A percentile compares a stretch with the other conserved stretches of the same genome.
Conservation (phyloP, 1,140 invertebrate species). For the Arion vulgaris region DNA sequence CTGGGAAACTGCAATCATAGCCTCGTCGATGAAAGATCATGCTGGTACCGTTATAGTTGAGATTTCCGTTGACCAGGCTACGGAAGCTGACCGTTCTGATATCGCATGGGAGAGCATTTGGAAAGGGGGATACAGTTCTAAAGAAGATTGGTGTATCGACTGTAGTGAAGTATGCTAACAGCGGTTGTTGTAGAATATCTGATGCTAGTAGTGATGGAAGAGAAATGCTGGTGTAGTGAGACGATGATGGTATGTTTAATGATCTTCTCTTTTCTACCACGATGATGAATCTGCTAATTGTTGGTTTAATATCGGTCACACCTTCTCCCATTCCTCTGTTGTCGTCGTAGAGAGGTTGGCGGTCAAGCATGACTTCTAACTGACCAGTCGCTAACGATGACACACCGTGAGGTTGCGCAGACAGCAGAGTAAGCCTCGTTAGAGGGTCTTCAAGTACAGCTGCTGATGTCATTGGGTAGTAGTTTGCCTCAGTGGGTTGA, state of each 20-base stretch:
- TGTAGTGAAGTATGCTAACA: slow-evolving; percentile 51
- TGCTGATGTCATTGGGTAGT: slow-evolving; percentile 91
- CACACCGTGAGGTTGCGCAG: slow-evolving; percentile 67
- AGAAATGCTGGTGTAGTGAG: slow-evolving; percentile 55
- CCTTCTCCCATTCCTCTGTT: slow-evolving; percentile 93
- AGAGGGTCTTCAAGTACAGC: slow-evolving; percentile 85
- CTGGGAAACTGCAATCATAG: slow-evolving; percentile 58
- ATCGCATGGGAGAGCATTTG: slow-evolving; percentile 60
- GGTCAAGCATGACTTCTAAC: slow-evolving; percentile 94
- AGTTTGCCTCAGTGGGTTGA: slow-evolving; percentile 94
- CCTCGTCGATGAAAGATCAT: slow-evolving; percentile 61
- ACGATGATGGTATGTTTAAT: background rate
- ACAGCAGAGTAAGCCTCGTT: slow-evolving; percentile 59
- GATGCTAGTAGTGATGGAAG: slow-evolving; percentile 50
- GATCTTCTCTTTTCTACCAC: slow-evolving; percentile 53
- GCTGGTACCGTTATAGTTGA: slow-evolving; percentile 61
- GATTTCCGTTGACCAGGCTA: slow-evolving; percentile 55
- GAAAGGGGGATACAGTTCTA: slow-evolving; percentile 44
- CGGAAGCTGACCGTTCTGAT: slow-evolving; percentile 55
- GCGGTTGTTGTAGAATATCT: slow-evolving; percentile 60
- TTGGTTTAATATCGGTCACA: slow-evolving; percentile 83
- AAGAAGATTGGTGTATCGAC: slow-evolving; percentile 54
- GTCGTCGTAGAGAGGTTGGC: slow-evolving; percentile 93
- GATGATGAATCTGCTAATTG: slow-evolving; percentile 57
- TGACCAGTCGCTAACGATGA: slow-evolving; percentile 77